Evolutionary conservation across 2,888 invertebrate species (phyloP).

Genomic region (Drosophila dives): DNA sequence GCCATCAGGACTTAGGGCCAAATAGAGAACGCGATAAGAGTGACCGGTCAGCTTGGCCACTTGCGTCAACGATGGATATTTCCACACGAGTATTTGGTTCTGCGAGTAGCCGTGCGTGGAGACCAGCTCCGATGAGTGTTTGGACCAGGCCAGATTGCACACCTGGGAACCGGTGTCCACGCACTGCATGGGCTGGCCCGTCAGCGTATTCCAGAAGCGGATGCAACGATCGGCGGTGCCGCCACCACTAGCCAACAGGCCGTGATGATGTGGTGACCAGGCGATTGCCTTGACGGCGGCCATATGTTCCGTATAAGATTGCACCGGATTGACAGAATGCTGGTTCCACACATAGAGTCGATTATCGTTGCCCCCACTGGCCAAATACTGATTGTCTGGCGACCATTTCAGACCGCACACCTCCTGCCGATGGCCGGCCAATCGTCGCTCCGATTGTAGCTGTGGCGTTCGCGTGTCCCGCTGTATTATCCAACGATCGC

Average conservation of each 20-base stretch:
- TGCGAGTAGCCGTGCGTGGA: constrained; percentile 99
- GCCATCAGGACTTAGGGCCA: constrained; percentile 98
- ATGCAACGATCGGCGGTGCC: constrained; percentile 99
- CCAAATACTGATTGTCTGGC: constrained; percentile 97
- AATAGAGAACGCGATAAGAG: constrained; percentile 96
- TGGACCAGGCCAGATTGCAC: constrained; percentile 99
- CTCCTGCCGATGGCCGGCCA: constrained; percentile 98
- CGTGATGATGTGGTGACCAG: constrained; percentile 99
- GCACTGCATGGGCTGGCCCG: constrained; percentile 98
- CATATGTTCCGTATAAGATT: constrained; percentile 97
- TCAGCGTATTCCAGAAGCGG: constrained; percentile 99
- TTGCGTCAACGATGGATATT: constrained; percentile 98
- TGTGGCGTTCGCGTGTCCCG: constrained; percentile 96
- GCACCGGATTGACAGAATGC: constrained; percentile 94
- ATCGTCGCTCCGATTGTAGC: constrained; percentile 90
- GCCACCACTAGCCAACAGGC: constrained; percentile 97
- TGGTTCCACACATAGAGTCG: constrained; percentile 88
- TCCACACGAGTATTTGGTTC: constrained; percentile 99
- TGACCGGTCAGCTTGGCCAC: constrained; percentile 99
- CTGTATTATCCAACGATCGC: constrained; percentile 97
- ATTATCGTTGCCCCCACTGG: constrained; percentile 98
- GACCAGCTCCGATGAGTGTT: constrained; percentile 98
- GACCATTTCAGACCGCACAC: constrained; percentile 99
- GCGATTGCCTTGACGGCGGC: constrained; percentile 99
- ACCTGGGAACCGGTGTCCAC: constrained; percentile 99